Percentiles rank a stretch among this genome's conserved stretches.
These are phyloP conservation scores for Columba guinea DNA, from an alignment of 2,797 vertebrate genomes.

Conservation along the genomic window DNA sequence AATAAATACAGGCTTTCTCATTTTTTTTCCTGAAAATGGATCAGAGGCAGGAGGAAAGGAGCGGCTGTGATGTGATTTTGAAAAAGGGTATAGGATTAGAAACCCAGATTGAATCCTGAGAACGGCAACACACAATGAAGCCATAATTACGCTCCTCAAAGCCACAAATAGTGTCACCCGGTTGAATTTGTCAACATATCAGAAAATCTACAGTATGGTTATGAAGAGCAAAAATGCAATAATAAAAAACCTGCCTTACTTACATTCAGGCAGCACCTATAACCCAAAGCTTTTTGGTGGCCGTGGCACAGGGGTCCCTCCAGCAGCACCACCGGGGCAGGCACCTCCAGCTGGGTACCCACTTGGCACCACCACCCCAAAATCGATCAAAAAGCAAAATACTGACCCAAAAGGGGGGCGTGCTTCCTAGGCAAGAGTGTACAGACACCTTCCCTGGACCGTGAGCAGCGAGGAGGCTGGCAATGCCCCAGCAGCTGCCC, in stretches of 20 bases:
- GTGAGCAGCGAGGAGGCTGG: not conserved
- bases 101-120: conserved; percentile 13
- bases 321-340: not conserved
- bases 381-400: not conserved
- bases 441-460: not conserved
- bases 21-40: conserved; percentile 32
- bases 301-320: not conserved
- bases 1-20: conserved; percentile 43
- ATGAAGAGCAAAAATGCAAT: conserved; percentile 12
- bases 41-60: not conserved
- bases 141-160: conserved; percentile 59
- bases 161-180: conserved; percentile 38
- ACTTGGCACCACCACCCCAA: not conserved
- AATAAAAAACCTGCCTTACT: conserved; percentile 13
- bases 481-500: not conserved
- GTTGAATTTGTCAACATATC: conserved; percentile 48
- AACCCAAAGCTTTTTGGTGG: not conserved
- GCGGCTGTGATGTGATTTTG: conserved; percentile 44
- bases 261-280: not conserved
- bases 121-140: conserved; percentile 31
- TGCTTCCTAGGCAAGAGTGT: not conserved
- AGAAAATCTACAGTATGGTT: conserved; percentile 46
- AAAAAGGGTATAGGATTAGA: conserved; percentile 48
- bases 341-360: not conserved
- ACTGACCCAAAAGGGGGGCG: not conserved